Evolutionary conservation across 2,113 vertebrate species (phyloP).

Genomic region (Zeus faber): DNA sequence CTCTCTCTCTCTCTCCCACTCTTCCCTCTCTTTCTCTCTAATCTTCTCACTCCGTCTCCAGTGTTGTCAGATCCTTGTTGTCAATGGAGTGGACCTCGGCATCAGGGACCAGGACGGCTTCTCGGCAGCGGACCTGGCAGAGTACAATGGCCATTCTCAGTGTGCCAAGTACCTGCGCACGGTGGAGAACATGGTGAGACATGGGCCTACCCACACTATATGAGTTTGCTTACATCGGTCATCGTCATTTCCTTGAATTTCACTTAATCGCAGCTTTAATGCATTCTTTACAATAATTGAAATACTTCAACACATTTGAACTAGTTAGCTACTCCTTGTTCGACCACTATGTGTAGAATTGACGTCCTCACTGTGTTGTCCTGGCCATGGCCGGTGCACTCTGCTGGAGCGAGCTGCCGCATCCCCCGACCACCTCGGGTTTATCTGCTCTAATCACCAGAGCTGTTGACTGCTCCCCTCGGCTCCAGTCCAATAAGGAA

Average conservation of each 20-base stretch:
- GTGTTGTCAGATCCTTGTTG: conserved; percentile 98
- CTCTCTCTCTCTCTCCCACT: not conserved
- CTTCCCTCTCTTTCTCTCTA: not conserved
- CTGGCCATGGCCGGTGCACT: no score
- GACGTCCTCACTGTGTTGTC: not conserved
- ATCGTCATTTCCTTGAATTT: no score
- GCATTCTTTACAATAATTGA: no score
- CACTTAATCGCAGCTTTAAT: no score
- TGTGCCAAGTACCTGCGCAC: conserved; percentile 95
- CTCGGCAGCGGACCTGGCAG: conserved; percentile 88
- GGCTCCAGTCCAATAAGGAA: conserved; percentile 5
- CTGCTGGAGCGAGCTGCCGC: conserved; percentile 18
- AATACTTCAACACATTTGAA: no score
- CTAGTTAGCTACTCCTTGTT: no score
- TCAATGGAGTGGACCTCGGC: conserved; percentile 89
- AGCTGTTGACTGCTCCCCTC: conserved; percentile 11
- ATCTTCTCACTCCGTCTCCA: conserved; percentile 33
- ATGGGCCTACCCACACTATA: not conserved
- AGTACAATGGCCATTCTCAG: conserved; percentile 89
- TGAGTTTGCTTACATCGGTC: no score
- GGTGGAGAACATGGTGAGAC: conserved; percentile 91
- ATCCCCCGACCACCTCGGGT: conserved; percentile 14
- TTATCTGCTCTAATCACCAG: conserved; percentile 26
- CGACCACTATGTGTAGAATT: no score
- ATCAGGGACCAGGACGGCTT: conserved; percentile 88